Base-by-base conservation (phyloP, 92 coral and sea anemone genomes). In the Parazoanthus atlanticus region DNA sequence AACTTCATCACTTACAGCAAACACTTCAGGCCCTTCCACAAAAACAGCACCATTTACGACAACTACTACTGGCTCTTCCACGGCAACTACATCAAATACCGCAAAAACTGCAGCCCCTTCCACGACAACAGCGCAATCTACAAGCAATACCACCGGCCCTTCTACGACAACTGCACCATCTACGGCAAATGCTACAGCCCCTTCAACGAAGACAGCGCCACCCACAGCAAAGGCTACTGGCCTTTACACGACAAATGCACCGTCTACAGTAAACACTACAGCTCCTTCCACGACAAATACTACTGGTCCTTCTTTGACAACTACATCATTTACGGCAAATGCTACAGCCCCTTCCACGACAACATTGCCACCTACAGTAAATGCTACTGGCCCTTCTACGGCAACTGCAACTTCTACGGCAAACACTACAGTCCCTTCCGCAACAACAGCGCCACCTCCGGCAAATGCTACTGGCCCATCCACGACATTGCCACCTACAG, bases 121-220 rank as follows among this genome's bases (percentile, higher is more conserved):
- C 13, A 8, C 38, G 52, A 52, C 72, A 31, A 31, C 70, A 3
- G 11, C 29, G 30, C 47, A 25, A 17, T 31, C 43, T 11, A 32
- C 28, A 25, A 40, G 7, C 2, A 75, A 75, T 17, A 7, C 28
- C 26, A 47, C 84, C 3, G 71, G 61, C 80, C 30, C 73, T 8
- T 47, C 86, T 46, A 46, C 90, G 28, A 6, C 86, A 66, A 23
- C 77, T 17, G 69, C 70, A 65, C 41, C 34, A 67, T 46, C 71
- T 19, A 29, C 58, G 29, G 15, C 1, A 34, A 49, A 74, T 23
- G 30, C 66, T 29, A 34, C 85, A 23, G 29, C 61, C 17, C 3
- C 61, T 31, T 36, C 76, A 0, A 32, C 61, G n/a, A n/a, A n/a
- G 9, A 61, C 32, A 30, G 61, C 58, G 30, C n/a, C 54, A 56